phyloP scores from a whole-genome alignment of 1,140 invertebrate species.

The Plectrocnemia conspersa region DNA sequence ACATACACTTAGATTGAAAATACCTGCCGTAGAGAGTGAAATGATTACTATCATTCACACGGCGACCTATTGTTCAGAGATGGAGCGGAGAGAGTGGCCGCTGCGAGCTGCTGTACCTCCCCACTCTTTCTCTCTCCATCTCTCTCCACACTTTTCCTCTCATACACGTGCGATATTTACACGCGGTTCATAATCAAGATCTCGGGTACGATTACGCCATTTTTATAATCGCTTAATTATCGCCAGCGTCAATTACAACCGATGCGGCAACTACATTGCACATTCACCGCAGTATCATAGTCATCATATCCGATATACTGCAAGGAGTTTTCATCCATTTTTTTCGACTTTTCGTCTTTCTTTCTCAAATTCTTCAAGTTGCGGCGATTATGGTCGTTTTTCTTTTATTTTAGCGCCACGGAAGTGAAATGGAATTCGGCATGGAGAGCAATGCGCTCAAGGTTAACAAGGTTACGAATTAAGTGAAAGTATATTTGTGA shows the following conservation, averaged over 20 bases:
- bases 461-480: too few species aligned
- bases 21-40: slow-evolving; percentile 24
- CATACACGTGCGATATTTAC: slow-evolving; percentile 10
- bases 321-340: too few species aligned
- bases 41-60: slow-evolving; percentile 30
- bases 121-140: neutral
- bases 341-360: too few species aligned
- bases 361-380: too few species aligned
- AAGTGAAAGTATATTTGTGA: too few species aligned
- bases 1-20: neutral
- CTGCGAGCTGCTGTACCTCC: slow-evolving; percentile 6
- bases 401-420: too few species aligned
- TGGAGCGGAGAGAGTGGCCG: slow-evolving; percentile 23
- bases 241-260: neutral
- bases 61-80: slow-evolving; percentile 21
- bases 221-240: slow-evolving; percentile 8
- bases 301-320: too few species aligned
- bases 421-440: too few species aligned
- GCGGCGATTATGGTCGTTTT: too few species aligned
- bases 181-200: slow-evolving; percentile 4
- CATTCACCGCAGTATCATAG: too few species aligned
- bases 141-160: neutral
- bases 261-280: slow-evolving; percentile 1
- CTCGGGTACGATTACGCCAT: slow-evolving; percentile 1
- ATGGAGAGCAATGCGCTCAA: too few species aligned